Evolutionary conservation across 2,888 invertebrate species (phyloP), one percentile per base, ranked within the genome.

Genomic region (Andrena bicolor): DNA sequence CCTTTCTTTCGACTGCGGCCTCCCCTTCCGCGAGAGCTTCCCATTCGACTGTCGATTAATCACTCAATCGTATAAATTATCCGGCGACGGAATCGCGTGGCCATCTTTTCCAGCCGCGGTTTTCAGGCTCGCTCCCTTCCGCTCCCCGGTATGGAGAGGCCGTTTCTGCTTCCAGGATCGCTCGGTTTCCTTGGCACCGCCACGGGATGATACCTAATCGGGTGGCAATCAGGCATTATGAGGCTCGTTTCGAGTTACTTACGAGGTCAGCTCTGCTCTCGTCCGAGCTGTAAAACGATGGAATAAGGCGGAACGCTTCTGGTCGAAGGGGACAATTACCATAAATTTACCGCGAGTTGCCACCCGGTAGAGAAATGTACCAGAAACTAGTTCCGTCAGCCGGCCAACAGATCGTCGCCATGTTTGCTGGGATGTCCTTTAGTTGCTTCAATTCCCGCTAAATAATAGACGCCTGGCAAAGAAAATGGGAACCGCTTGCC

Each of bases 331-430:
- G 89, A 90, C 90, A 90, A 92, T 92, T 92, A 92, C 90, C 92
- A 91, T 92, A 92, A 91, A 91, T 92, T 91, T 92, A 89, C 89
- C 75, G 86, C 87, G 75, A 77, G 74, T 79, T 80, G 48, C 65
- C 83, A 83, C 84, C 85, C 78, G 85, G 86, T 88, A 87, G 82
- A 88, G 84, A 82, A 84, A 88, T 83, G 76, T 82, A 84, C 86
- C 74, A 64, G 83, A 86, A 90, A 89, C 89, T 89, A 85, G 89
- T 87, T 88, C 82, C 82, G 28, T 23, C 26, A 28, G 23, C 56
- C 56, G 83, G 83, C 85, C 84, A 86, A 86, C 41, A 16, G 88
- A 87, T 79, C 64, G 66, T 80, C 81, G 85, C 86, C 89, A 85
- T 90, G 80, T 87, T 89, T 79, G 85, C 63, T 61, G 64, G 66